Conservation (phyloP, 2,797 vertebrate genomes). For the Eulemur rubriventer region DNA sequence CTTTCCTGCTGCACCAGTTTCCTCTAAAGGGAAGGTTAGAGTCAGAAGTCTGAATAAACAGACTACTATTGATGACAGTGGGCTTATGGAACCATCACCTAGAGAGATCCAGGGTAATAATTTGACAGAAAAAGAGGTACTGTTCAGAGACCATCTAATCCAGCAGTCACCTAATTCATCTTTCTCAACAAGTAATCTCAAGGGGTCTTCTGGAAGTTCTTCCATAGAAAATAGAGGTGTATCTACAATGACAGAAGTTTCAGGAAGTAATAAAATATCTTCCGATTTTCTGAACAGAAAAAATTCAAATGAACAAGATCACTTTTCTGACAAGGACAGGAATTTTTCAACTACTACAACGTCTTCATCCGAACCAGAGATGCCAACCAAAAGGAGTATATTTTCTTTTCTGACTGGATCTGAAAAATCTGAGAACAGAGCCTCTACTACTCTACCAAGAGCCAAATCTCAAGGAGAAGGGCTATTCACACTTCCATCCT, state of each 20-base stretch:
- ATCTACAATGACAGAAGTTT: constrained; percentile 3
- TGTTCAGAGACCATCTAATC: not conserved
- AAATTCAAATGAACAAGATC: constrained; percentile 83
- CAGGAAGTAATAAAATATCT: not conserved
- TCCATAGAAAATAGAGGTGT: constrained; percentile 1
- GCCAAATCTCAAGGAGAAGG: constrained; percentile 81
- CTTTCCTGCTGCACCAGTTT: constrained; percentile 24
- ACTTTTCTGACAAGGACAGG: constrained; percentile 85
- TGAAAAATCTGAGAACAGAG: constrained; percentile 78
- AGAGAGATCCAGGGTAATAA: not conserved
- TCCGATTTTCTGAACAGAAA: constrained; percentile 35
- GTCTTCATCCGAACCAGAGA: constrained; percentile 84
- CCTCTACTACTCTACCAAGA: constrained; percentile 59
- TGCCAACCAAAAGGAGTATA: constrained; percentile 86
- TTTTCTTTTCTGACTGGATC: constrained; percentile 90
- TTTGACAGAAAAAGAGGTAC: constrained; percentile 20
- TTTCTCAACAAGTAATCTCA: not conserved
- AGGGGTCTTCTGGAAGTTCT: constrained; percentile 50
- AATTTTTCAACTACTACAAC: constrained; percentile 82
- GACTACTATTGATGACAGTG: constrained; percentile 53
- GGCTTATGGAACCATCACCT: constrained; percentile 26
- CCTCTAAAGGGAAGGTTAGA: constrained; percentile 57
- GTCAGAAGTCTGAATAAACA: constrained; percentile 58
- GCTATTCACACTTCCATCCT: constrained; percentile 84
- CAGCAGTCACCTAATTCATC: constrained; percentile 38